Evolutionary conservation across 2,113 vertebrate species (phyloP), one percentile per base, ranked within the genome.

Genomic region (Callaeas wilsoni): DNA sequence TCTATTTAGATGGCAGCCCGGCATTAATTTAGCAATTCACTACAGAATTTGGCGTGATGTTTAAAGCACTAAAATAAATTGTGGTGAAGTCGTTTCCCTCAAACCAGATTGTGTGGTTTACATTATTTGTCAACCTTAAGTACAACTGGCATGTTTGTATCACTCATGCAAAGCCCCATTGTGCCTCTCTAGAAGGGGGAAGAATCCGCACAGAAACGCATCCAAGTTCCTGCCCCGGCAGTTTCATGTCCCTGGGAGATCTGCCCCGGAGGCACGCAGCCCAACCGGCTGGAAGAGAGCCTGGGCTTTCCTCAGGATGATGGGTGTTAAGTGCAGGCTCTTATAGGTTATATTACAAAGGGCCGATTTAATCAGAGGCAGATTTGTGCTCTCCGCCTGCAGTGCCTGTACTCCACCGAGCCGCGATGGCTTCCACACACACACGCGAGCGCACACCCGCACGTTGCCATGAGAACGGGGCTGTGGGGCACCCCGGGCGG

Each of bases 1-100:
- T 98, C 97, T 97, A 96, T 98, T 98, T 95, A 97, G 94, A 98
- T 98, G 97, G 98, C 97, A 98, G 97, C 84, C 96, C 95, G 94
- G 97, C 93, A 98, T 98, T 98, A 97, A 98, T 98, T 98, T 98
- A 95, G 97, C 96, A 97, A 95, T 98, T 97, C 94, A 96, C 95
- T 96, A 96, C 98, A 97, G 96, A 97, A 94, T 96, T 97, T 98
- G 96, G 97, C 97, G 97, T 97, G 97, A 97, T 97, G 95, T 97
- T 97, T 97, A 97, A 98, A 97, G 95, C 95, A 97, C 94, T 95
- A 96, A 98, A 98, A 98, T 98, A 97, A 98, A 98, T 98, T 97
- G 97, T 96, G 92, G 95, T 80, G 91, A 93, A 96, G 96, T 65
- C 75, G 94, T 94, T 97, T 92, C 93, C 97, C 97, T 98, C 97